phyloP scores from a whole-genome alignment of 1,140 invertebrate species.

The Hyphantria cunea region DNA sequence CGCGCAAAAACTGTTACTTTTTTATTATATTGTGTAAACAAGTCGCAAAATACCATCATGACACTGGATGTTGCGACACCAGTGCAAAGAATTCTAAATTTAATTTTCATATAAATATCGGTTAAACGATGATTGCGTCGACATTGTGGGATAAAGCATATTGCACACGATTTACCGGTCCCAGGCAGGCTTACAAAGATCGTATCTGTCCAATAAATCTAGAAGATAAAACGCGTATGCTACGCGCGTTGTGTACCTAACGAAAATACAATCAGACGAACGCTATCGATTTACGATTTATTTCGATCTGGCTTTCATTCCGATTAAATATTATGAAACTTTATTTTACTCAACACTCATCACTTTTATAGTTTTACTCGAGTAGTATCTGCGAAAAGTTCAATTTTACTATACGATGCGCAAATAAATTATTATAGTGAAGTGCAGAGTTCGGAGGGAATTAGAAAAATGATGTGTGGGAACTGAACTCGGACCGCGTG shows the following conservation, averaged over 20 bases:
- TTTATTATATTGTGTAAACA: constrained; percentile 3
- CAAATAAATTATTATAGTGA: constrained; percentile 57
- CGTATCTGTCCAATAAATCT: constrained; percentile 72
- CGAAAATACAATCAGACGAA: constrained; percentile 61
- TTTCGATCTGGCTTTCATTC: constrained; percentile 31
- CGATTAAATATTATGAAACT: constrained; percentile 30
- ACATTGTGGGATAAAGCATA: constrained; percentile 51
- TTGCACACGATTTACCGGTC: constrained; percentile 53
- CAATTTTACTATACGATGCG: constrained; percentile 13
- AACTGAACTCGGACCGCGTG: constrained; percentile 54
- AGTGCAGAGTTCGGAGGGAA: constrained; percentile 66
- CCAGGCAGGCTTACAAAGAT: constrained; percentile 62
- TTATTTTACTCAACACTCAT: constrained; percentile 30
- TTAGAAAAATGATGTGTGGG: constrained; percentile 80
- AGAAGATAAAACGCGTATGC: constrained; percentile 66
- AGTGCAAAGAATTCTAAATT: constrained; percentile 20
- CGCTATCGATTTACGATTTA: constrained; percentile 33
- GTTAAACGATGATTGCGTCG: constrained; percentile 25
- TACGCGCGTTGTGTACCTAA: constrained; percentile 43
- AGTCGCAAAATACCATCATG: constrained; percentile 5
- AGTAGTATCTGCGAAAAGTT: neutral
- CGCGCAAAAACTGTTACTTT: no score
- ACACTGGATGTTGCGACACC: constrained; percentile 21
- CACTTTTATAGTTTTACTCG: constrained; percentile 25
- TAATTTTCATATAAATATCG: constrained; percentile 25